A percentile compares a stretch with the other conserved stretches of the same genome.
Evolutionary conservation across 2,113 vertebrate species (phyloP).

Genomic region (Tympanuchus pallidicinctus): DNA sequence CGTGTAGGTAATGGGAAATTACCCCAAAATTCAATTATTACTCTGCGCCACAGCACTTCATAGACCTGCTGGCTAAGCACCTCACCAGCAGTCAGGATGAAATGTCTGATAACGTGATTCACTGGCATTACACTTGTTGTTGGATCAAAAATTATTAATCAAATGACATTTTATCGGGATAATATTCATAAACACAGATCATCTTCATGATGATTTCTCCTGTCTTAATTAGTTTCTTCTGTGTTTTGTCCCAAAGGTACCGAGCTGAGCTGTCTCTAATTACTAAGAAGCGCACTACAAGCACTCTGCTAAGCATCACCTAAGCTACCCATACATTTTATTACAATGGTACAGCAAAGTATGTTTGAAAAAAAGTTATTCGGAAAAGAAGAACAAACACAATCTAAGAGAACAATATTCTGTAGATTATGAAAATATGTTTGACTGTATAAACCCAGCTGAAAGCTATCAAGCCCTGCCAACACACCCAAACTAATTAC

Average conservation of each 20-base stretch:
- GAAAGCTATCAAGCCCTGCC: constrained; percentile 58
- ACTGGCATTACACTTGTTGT: neutral
- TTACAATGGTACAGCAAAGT: neutral
- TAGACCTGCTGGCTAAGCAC: neutral
- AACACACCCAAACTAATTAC: constrained; percentile 57
- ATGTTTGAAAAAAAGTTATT: neutral
- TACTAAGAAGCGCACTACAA: neutral
- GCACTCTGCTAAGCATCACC: neutral
- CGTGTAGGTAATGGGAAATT: neutral
- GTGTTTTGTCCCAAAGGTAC: neutral
- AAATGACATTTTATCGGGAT: neutral
- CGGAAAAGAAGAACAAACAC: constrained; percentile 15
- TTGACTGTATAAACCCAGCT: constrained; percentile 30
- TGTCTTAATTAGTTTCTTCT: neutral
- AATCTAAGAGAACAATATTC: constrained; percentile 38
- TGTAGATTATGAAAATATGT: constrained; percentile 46
- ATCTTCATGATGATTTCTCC: neutral
- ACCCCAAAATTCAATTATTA: neutral
- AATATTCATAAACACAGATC: neutral
- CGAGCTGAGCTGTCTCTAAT: neutral
- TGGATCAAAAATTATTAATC: neutral
- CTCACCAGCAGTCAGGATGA: neutral
- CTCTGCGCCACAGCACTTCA: neutral
- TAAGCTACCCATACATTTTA: neutral
- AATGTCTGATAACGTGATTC: neutral